A percentile compares a stretch with the other conserved stretches of the same genome.
phyloP scores from a whole-genome alignment of 2,888 invertebrate species.

The Ormyrus pomaceus region DNA sequence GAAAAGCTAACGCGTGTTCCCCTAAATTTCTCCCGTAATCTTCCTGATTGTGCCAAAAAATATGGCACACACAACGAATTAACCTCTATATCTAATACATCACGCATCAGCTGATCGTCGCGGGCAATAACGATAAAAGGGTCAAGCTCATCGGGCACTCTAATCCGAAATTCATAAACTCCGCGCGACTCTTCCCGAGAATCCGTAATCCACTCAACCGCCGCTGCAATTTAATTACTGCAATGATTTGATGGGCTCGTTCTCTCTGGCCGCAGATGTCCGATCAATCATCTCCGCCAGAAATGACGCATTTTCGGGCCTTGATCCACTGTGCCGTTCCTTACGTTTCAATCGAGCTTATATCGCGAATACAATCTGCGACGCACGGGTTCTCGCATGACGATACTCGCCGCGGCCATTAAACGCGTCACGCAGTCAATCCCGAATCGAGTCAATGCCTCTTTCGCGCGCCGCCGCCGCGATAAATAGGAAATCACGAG shows the following conservation, averaged over 20 bases:
- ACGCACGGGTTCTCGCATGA: not conserved
- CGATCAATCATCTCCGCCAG: constrained; percentile 37
- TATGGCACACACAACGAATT: not conserved
- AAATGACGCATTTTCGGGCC: constrained; percentile 44
- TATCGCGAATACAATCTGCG: not conserved
- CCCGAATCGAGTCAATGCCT: not conserved
- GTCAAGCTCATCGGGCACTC: not conserved
- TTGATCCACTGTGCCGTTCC: constrained; percentile 40
- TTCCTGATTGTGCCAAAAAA: too few species aligned
- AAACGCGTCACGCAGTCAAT: not conserved
- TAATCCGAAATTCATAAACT: not conserved
- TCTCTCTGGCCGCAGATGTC: not conserved
- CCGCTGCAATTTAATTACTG: constrained; percentile 45
- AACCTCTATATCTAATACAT: too few species aligned
- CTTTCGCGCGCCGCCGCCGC: not conserved
- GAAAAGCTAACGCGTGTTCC: too few species aligned
- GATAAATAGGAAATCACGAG: too few species aligned
- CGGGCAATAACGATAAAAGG: too few species aligned
- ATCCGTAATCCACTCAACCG: constrained; percentile 39
- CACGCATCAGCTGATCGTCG: too few species aligned
- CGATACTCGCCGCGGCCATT: not conserved
- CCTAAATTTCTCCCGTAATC: too few species aligned
- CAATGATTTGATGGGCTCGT: constrained; percentile 52
- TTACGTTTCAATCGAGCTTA: not conserved
- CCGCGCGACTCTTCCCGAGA: not conserved